These are phyloP conservation scores for Girardinichthys multiradiatus DNA, from an alignment of 2,113 vertebrate genomes.

Conservation along the genomic window DNA sequence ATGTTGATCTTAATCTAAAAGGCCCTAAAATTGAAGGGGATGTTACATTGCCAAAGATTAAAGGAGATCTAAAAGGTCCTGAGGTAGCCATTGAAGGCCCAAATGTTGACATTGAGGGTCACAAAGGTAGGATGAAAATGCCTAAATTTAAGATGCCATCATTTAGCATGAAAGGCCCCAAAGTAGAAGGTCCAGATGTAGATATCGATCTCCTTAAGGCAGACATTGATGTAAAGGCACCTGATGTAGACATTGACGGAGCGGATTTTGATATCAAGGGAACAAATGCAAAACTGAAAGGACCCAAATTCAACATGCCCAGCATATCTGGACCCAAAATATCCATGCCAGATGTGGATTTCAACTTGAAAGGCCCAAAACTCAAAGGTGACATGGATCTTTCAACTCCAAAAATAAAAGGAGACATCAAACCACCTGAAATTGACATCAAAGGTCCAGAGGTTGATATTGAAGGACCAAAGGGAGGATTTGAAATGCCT, in stretches of 20 bases:
- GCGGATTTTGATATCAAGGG: slow-evolving; percentile 27
- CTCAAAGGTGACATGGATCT: slow-evolving; percentile 32
- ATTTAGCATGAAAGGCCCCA: slow-evolving; percentile 10
- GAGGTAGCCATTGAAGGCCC: slow-evolving; percentile 16
- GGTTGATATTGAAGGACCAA: slow-evolving; percentile 66
- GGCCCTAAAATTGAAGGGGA: slow-evolving; percentile 30
- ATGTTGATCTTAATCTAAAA: slow-evolving; percentile 19
- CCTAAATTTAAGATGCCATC: slow-evolving; percentile 10
- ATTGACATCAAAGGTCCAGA: slow-evolving; percentile 42
- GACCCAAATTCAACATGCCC: slow-evolving; percentile 25
- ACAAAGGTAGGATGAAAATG: slow-evolving; percentile 9
- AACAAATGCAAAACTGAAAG: slow-evolving; percentile 8
- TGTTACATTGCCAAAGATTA: slow-evolving; percentile 20
- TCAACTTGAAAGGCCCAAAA: slow-evolving; percentile 32
- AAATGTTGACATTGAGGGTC: neutral
- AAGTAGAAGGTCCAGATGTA: slow-evolving; percentile 5
- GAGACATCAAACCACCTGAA: slow-evolving; percentile 21
- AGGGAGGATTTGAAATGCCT: slow-evolving; percentile 22
- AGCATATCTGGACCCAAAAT: slow-evolving; percentile 15
- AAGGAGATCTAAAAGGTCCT: slow-evolving; percentile 11
- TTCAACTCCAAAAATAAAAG: slow-evolving; percentile 23
- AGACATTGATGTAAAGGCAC: slow-evolving; percentile 6
- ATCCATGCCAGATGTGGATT: slow-evolving; percentile 31
- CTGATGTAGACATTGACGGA: too few species aligned
- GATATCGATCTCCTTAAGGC: slow-evolving; percentile 51